phyloP scores from a whole-genome alignment of 2,113 vertebrate species.

The Cololabis saira region DNA sequence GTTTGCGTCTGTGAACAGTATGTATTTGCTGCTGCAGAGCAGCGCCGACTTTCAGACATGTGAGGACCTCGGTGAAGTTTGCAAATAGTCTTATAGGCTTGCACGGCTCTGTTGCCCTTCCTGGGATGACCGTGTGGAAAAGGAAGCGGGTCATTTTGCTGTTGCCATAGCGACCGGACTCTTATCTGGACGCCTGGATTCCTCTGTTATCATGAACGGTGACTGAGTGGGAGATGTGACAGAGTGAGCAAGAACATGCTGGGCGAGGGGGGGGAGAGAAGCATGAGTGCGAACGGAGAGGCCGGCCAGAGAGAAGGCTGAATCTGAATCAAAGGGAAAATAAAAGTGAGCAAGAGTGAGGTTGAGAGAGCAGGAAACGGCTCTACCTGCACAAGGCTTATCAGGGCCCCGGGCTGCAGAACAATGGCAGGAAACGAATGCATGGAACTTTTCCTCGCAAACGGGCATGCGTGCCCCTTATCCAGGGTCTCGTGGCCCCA shows the following conservation, averaged over 20 bases:
- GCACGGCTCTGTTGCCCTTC: slow-evolving; percentile 40
- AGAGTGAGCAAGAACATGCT: slow-evolving; percentile 13
- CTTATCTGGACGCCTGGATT: slow-evolving; percentile 78
- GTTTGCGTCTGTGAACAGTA: slow-evolving; percentile 1
- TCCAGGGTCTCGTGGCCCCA: slow-evolving; percentile 77
- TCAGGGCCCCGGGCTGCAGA: slow-evolving; percentile 77
- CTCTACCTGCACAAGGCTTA: slow-evolving; percentile 82
- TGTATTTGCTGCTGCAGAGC: background rate
- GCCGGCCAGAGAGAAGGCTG: slow-evolving; percentile 18
- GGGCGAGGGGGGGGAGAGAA: slow-evolving; percentile 30
- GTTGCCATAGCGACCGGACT: slow-evolving; percentile 68
- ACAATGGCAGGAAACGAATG: slow-evolving; percentile 85
- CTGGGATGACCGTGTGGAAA: slow-evolving; percentile 30
- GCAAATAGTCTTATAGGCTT: slow-evolving; percentile 6
- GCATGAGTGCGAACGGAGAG: slow-evolving; percentile 27
- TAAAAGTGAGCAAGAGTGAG: slow-evolving; percentile 49
- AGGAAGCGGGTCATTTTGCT: slow-evolving; percentile 58
- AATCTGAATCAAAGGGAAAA: slow-evolving; percentile 32
- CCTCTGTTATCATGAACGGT: slow-evolving; percentile 62
- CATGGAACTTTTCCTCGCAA: slow-evolving; percentile 81
- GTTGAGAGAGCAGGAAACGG: slow-evolving; percentile 58
- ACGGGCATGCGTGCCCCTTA: slow-evolving; percentile 74
- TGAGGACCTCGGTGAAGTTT: slow-evolving; percentile 12
- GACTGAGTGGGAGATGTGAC: slow-evolving; percentile 45
- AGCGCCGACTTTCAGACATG: background rate